These are phyloP conservation scores for Nycticryphes semicollaris DNA, from an alignment of 2,113 vertebrate genomes.

Conservation along the genomic window DNA sequence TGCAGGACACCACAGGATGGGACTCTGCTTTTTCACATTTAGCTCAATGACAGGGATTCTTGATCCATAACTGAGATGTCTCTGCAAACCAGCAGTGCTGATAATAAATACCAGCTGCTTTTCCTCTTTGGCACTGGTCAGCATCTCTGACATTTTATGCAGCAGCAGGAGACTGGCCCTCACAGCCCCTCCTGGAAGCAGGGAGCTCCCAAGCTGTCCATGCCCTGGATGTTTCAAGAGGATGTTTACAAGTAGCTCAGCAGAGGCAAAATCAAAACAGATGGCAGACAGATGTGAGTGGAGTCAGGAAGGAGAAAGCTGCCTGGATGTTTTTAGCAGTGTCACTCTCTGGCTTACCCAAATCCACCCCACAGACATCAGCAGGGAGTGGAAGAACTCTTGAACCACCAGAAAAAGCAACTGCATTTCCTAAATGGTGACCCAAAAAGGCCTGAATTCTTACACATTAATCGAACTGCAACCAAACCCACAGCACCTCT, in stretches of 20 bases:
- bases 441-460: not conserved
- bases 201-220: not conserved
- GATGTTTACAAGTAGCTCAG: not conserved
- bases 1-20: accelerated
- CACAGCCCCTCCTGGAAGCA: not conserved
- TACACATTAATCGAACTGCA: not conserved
- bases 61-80: not conserved
- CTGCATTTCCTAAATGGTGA: not conserved
- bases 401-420: not conserved
- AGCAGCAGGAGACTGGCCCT: not conserved
- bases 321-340: not conserved
- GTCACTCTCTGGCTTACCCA: not conserved
- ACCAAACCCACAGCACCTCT: not conserved
- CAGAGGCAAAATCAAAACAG: conserved; percentile 14
- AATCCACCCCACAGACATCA: not conserved
- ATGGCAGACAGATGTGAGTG: not conserved
- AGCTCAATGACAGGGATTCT: not conserved
- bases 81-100: accelerated
- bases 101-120: not conserved
- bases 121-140: not conserved
- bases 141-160: not conserved
- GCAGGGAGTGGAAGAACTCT: not conserved
- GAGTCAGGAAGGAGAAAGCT: not conserved
- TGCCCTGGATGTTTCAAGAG: not conserved
- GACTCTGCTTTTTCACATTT: not conserved